These are phyloP conservation scores for Pinctada fucata DNA, from an alignment of 2,888 invertebrate genomes.

Conservation along the genomic window DNA sequence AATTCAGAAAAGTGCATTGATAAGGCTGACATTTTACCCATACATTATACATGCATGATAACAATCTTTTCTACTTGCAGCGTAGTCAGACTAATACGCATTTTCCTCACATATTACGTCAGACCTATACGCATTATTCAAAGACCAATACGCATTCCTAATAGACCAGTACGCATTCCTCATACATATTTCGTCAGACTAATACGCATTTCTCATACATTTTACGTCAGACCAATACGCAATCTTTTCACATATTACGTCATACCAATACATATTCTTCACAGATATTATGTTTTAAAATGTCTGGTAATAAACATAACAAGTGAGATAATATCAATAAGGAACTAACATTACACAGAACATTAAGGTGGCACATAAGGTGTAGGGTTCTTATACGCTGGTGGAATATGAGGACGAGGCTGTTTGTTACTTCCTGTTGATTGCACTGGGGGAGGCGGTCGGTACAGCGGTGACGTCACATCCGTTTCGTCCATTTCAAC, in stretches of 20 bases:
- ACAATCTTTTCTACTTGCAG: no score
- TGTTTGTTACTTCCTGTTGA: constrained; percentile 64
- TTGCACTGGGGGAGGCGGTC: constrained; percentile 69
- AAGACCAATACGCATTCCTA: no score
- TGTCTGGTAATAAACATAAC: neutral
- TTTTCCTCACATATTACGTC: no score
- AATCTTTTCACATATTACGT: neutral
- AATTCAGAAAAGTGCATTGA: no score
- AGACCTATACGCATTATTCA: no score
- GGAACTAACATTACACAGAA: neutral
- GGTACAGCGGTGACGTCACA: constrained; percentile 64
- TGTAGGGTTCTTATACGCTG: constrained; percentile 95
- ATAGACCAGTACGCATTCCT: no score
- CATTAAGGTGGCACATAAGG: constrained; percentile 97
- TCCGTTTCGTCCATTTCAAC: constrained; percentile 60
- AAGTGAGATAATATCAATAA: neutral
- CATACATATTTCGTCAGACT: neutral
- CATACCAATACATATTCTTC: neutral
- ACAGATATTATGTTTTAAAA: neutral
- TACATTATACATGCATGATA: no score
- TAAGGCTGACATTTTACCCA: no score
- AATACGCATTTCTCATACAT: neutral
- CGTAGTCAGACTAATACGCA: no score
- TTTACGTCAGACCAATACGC: neutral
- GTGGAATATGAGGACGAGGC: constrained; percentile 76